Conservation (phyloP, 2,113 vertebrate genomes). For the Canis aureus region DNA sequence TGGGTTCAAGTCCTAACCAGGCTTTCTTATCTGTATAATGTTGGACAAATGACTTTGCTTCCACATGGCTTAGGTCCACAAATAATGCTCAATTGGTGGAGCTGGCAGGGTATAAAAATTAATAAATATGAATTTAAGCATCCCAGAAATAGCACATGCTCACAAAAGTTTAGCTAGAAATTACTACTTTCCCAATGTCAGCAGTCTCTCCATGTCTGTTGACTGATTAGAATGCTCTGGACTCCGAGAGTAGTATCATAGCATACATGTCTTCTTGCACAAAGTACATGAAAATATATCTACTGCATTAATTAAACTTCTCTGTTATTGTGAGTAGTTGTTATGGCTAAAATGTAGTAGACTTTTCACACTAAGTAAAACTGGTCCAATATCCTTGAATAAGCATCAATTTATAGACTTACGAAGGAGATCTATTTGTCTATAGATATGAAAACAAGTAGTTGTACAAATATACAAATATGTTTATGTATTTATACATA, state of each 20-base stretch:
- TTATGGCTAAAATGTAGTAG: not conserved
- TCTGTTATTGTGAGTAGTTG: not conserved
- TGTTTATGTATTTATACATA: not conserved
- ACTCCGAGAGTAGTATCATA: not conserved
- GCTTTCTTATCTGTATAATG: not conserved
- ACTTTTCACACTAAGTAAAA: constrained; percentile 16
- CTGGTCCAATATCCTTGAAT: not conserved
- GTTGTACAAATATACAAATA: not conserved
- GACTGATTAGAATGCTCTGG: not conserved
- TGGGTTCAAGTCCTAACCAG: not conserved
- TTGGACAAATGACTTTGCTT: not conserved
- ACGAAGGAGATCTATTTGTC: not conserved
- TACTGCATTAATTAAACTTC: not conserved
- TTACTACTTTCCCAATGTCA: not conserved
- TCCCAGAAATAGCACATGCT: not conserved
- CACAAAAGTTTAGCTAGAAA: constrained; percentile 21
- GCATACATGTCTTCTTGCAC: not conserved
- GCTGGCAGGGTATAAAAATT: not conserved
- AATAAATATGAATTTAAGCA: not conserved
- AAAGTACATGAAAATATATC: not conserved
- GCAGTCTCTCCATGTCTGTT: not conserved
- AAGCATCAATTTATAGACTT: not conserved
- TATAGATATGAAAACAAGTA: not conserved
- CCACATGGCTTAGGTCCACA: not conserved
- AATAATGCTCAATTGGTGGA: not conserved